Evolutionary conservation across 2,888 invertebrate genomes (phyloP), one percentile per base, ranked within the genome.

Genomic region (Cryptus armator): DNA sequence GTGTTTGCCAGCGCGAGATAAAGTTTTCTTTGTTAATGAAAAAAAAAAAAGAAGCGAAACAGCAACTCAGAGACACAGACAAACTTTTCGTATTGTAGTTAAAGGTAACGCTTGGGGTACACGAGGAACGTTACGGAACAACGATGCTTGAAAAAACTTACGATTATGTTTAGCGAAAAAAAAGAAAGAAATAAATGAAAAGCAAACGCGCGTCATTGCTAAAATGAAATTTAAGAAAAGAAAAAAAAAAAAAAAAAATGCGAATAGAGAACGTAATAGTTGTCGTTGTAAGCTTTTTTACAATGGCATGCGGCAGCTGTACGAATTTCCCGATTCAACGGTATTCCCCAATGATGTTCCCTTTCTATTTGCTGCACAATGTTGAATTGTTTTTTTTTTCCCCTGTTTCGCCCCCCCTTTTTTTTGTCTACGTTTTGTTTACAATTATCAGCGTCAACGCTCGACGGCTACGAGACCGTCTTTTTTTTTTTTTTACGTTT

Each of bases 301-400:
- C 64, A 86, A 84, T 68, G 76, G 75, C 68, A 80, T 7, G 72
- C 87, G 91, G 90, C 91, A 92, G 91, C 91, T 91, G 89, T 89
- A 89, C 88, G 87, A 89, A 89, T 68, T 90, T 90, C 89, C 86
- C 88, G 89, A 84, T 92, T 90, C 86, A 88, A 90, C 89, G 89
- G 87, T 91, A 89, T 92, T 74, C 90, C 91, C 92, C 91, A 92
- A 92, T 92, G 91, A 92, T 92, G 92, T 92, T 93, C 89, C 71
- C 64, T 59, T 92, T 91, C 89, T 89, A 90, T 90, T 90, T 90
- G 87, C 90, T 92, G 89, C 90, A 91, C 89, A 89, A 90, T 90
- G 90, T 92, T 92, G 87, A 90, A 88, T 92, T 92, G 89, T 86
- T 87, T 89, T 86, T 90, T 89, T 85, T 89, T 88, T 88, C 82